Conservation (phyloP, 2,113 vertebrate genomes). For the Aspidoscelis tigris region DNA sequence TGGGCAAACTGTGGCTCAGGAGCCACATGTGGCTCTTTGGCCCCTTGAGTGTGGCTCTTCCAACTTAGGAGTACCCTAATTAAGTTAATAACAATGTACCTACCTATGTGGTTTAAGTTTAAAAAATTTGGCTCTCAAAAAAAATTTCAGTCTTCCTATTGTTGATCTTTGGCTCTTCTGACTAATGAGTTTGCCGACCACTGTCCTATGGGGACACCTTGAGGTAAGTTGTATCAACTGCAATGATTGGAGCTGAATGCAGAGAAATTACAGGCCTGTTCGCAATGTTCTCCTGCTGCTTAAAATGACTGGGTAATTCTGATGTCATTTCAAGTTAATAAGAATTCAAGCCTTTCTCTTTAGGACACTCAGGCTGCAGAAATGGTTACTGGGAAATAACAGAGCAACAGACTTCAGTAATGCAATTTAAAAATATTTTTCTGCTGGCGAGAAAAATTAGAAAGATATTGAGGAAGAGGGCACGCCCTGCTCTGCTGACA, state of each 20-base stretch:
- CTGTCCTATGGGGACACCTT: constrained; percentile 53
- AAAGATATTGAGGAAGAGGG: not conserved
- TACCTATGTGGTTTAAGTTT: no score
- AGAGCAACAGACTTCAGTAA: not conserved
- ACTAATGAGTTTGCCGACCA: no score
- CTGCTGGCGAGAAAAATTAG: not conserved
- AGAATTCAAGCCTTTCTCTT: not conserved
- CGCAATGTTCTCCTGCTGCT: not conserved
- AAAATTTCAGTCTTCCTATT: no score
- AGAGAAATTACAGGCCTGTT: constrained; percentile 2
- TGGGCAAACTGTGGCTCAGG: no score
- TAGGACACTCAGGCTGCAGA: not conserved
- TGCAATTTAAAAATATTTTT: not conserved
- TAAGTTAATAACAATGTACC: no score
- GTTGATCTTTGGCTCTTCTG: no score
- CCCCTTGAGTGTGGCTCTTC: no score
- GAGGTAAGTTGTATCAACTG: constrained; percentile 46
- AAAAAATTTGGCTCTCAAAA: no score
- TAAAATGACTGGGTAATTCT: constrained; percentile 15
- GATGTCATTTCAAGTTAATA: constrained; percentile 3
- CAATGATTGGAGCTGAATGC: not conserved
- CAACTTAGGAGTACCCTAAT: no score
- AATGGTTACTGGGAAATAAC: not conserved
- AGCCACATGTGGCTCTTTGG: no score
- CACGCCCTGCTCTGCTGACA: accelerated